These are phyloP conservation scores for Epirrhoe tristata DNA, from an alignment of 2,888 invertebrate genomes.

Conservation along the genomic window DNA sequence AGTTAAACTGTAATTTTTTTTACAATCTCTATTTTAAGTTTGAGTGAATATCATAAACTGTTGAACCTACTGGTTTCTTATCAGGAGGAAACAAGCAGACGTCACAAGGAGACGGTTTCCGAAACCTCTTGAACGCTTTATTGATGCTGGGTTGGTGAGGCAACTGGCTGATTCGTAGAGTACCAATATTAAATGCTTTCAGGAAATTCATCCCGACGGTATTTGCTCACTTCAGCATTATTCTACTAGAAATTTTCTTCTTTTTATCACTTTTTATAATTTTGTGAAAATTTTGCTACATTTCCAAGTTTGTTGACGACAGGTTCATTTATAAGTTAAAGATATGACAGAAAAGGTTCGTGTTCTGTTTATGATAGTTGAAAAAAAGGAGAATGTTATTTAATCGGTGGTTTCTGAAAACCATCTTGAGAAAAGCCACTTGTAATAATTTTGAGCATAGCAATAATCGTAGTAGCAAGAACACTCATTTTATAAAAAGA, in stretches of 20 bases:
- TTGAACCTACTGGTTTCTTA: slow-evolving; percentile 58
- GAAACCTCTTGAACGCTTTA: slow-evolving; percentile 44
- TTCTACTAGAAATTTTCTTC: slow-evolving; percentile 15
- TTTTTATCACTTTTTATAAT: slow-evolving; percentile 6
- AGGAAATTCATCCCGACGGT: slow-evolving; percentile 37
- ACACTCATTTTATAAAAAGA: no score
- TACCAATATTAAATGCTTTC: slow-evolving; percentile 28
- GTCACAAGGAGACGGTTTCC: slow-evolving; percentile 58
- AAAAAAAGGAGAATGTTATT: no score
- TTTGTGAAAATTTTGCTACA: slow-evolving; percentile 15
- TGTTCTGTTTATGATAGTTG: not conserved
- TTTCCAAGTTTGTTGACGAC: slow-evolving; percentile 10
- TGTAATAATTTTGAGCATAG: no score
- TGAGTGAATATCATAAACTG: no score
- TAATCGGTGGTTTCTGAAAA: no score
- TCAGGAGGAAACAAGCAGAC: slow-evolving; percentile 47
- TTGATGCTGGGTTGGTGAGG: slow-evolving; percentile 34
- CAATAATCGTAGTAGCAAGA: no score
- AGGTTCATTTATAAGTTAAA: not conserved
- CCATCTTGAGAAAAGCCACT: no score
- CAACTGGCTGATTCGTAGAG: slow-evolving; percentile 29
- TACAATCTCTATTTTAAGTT: no score
- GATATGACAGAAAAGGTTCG: slow-evolving; percentile 11
- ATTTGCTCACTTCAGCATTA: slow-evolving; percentile 25
- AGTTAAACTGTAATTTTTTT: no score